Evolutionary conservation across 2,888 invertebrate species (phyloP), one percentile per base, ranked within the genome.

Genomic region (Ecdyonurus torrentis): DNA sequence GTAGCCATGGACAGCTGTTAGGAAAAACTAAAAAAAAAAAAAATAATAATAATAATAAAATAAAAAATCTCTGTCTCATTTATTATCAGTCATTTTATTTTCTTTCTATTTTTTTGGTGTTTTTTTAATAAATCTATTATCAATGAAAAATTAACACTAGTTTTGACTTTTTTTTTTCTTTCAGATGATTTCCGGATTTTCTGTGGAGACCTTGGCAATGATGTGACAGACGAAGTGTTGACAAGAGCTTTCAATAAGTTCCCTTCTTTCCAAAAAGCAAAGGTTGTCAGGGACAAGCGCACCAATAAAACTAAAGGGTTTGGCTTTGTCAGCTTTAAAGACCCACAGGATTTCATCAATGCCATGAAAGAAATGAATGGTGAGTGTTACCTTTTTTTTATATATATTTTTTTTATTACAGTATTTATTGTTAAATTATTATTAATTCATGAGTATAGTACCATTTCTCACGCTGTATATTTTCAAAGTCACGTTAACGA

Each of bases 361-460:
- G 99, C 99, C 7, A 98, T 98, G 90, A 91, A 97, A 72, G 99
- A 99, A 79, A 95, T 99, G 92, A 98, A 99, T 75, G 99, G 94
- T 92, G 73, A 83, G 81, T 74, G 19, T n/a, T 24, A 25, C n/a
- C n/a, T n/a, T n/a, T n/a, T n/a, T n/a, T n/a, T n/a, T n/a, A n/a
- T n/a, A n/a, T n/a, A n/a, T n/a, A n/a, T n/a, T n/a, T n/a, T n/a
- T n/a, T n/a, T n/a, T n/a, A n/a, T n/a, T n/a, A n/a, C n/a, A n/a
- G n/a, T n/a, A n/a, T n/a, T n/a, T n/a, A n/a, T n/a, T n/a, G n/a
- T n/a, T n/a, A n/a, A n/a, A n/a, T n/a, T n/a, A n/a, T n/a, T n/a
- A n/a, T n/a, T n/a, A n/a, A n/a, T n/a, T n/a, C n/a, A n/a, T n/a
- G n/a, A n/a, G n/a, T n/a, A n/a, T n/a, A n/a, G n/a, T n/a, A n/a